Percentiles rank a stretch among this genome's conserved stretches.
These are phyloP conservation scores for Ophioninae sp. DNA, from an alignment of 2,888 invertebrate species.

Conservation along the genomic window DNA sequence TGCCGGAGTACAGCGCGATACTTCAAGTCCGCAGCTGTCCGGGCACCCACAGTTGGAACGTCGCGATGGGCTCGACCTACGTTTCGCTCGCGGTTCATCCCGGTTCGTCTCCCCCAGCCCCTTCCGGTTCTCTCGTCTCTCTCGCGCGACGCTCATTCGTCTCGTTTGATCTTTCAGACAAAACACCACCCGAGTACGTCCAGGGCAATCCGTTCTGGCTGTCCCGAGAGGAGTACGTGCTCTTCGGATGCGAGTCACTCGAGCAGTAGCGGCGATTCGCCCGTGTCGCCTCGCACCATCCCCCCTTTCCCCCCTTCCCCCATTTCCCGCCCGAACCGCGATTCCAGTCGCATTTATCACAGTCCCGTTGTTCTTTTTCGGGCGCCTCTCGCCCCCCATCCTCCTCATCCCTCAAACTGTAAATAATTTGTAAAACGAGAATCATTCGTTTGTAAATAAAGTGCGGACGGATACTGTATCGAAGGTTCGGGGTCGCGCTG, in stretches of 20 bases:
- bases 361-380: slow-evolving; percentile 16
- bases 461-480: slow-evolving; percentile 3
- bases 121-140: no score
- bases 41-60: slow-evolving; percentile 80
- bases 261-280: slow-evolving; percentile 67
- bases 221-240: slow-evolving; percentile 80
- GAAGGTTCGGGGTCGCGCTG: background rate
- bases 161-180: slow-evolving; percentile 69
- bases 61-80: slow-evolving; percentile 80
- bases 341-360: slow-evolving; percentile 56
- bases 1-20: slow-evolving; percentile 78
- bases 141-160: no score
- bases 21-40: slow-evolving; percentile 78
- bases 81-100: slow-evolving; percentile 79
- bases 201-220: slow-evolving; percentile 80
- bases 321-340: background rate
- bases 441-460: slow-evolving; percentile 57
- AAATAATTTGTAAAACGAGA: slow-evolving; percentile 54
- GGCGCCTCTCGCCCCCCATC: background rate
- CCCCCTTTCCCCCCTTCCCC: no score
- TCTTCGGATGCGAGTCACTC: slow-evolving; percentile 80
- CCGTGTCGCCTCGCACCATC: no score
- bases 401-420: slow-evolving; percentile 50
- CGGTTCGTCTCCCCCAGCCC: slow-evolving; percentile 67
- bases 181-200: slow-evolving; percentile 78